Conservation (phyloP, 1,140 invertebrate species). For the Zaprionus nigranus region DNA sequence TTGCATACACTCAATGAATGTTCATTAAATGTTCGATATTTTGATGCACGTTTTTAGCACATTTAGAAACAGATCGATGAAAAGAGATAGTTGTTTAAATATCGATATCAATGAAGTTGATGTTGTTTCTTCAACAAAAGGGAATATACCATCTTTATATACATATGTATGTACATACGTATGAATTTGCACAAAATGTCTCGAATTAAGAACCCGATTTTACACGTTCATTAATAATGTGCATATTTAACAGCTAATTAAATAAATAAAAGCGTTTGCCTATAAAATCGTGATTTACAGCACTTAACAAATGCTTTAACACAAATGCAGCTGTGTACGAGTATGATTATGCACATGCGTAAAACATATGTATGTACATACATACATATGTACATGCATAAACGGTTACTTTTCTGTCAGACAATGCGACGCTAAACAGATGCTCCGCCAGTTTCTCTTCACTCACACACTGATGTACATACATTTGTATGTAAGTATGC, state of each 20-base stretch:
- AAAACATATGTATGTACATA: neutral
- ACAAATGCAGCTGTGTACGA: neutral
- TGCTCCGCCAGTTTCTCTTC: neutral
- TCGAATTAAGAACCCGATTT: neutral
- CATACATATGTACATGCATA: neutral
- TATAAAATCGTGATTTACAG: neutral
- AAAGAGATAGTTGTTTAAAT: no score
- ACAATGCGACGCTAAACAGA: conserved; percentile 9
- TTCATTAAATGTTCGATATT: conserved; percentile 1
- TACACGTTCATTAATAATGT: neutral
- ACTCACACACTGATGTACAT: neutral
- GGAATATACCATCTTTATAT: no score
- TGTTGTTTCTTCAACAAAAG: no score
- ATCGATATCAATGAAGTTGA: no score
- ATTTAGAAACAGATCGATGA: no score
- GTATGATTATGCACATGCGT: neutral
- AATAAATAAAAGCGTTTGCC: neutral
- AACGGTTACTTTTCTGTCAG: neutral
- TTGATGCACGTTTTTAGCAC: neutral
- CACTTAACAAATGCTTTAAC: neutral
- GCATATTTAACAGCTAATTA: neutral
- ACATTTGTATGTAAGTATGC: neutral
- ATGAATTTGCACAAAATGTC: neutral
- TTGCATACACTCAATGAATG: neutral
- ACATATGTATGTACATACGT: no score